These are phyloP conservation scores for Alexandromys fortis DNA, from an alignment of 2,113 vertebrate species.

Conservation along the genomic window DNA sequence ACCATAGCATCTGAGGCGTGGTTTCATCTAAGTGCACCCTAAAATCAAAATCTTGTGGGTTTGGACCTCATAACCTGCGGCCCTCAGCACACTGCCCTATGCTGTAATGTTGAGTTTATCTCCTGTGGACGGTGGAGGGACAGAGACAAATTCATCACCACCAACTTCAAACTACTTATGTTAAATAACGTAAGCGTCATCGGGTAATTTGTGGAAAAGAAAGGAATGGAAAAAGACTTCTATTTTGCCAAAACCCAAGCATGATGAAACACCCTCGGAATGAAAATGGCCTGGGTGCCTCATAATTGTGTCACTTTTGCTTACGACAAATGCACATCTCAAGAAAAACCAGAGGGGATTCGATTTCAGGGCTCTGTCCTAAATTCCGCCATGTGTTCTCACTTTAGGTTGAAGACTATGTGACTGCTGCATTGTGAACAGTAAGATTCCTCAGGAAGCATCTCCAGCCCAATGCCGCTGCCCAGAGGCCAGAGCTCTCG, in stretches of 20 bases:
- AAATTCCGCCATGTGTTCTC: constrained; percentile 48
- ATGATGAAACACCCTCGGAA: neutral
- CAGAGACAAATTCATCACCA: neutral
- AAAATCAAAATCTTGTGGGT: neutral
- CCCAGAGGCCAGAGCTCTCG: neutral
- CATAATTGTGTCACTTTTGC: neutral
- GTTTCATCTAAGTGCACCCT: neutral
- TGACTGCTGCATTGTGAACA: constrained; percentile 35
- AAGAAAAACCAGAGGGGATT: neutral
- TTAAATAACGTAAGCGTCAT: neutral
- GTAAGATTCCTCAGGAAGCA: neutral
- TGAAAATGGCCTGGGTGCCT: neutral
- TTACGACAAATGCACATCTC: neutral
- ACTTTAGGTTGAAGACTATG: constrained; percentile 9
- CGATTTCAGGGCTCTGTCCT: constrained; percentile 3
- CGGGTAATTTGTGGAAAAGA: neutral
- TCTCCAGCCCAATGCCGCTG: neutral
- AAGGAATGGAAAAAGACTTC: neutral
- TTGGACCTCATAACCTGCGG: too few relatives aligned
- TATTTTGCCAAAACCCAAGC: neutral
- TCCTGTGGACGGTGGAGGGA: neutral
- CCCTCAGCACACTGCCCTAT: neutral
- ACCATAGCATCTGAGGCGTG: accelerated
- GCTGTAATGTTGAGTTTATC: neutral
- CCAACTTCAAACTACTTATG: neutral